phyloP scores from a whole-genome alignment of 1,140 invertebrate species.

The Lucilia cuprina region DNA sequence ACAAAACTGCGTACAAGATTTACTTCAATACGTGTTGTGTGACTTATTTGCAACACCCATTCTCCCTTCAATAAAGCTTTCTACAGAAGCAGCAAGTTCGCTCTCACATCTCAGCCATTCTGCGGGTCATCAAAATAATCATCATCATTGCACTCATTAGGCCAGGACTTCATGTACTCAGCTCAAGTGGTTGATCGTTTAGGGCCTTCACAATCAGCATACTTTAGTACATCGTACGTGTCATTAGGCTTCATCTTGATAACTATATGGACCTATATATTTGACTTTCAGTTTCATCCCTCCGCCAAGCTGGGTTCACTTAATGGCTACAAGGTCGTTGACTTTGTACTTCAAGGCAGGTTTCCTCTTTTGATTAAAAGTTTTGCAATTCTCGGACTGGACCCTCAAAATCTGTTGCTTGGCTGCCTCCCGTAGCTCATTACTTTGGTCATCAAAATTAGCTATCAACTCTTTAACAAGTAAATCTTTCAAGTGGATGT shows the following conservation, averaged over 20 bases:
- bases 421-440: no score
- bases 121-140: background rate
- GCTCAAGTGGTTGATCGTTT: no score
- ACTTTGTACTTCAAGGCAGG: slow-evolving; percentile 40
- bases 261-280: slow-evolving; percentile 9
- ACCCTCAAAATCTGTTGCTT: slow-evolving; percentile 18
- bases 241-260: background rate
- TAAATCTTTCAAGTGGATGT: no score
- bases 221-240: no score
- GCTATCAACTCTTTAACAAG: no score
- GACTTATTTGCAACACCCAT: background rate
- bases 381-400: slow-evolving; percentile 5
- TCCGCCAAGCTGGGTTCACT: slow-evolving; percentile 46
- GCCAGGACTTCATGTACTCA: no score
- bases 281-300: slow-evolving; percentile 17
- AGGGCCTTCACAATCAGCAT: no score
- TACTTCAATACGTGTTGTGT: background rate
- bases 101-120: background rate
- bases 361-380: slow-evolving; percentile 32
- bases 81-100: background rate
- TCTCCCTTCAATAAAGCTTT: background rate
- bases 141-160: no score
- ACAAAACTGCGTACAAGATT: background rate
- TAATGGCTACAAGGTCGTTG: slow-evolving; percentile 50
- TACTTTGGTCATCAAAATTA: no score